Base-by-base conservation (phyloP, 2,888 invertebrate species). In the Molorchus minor region DNA sequence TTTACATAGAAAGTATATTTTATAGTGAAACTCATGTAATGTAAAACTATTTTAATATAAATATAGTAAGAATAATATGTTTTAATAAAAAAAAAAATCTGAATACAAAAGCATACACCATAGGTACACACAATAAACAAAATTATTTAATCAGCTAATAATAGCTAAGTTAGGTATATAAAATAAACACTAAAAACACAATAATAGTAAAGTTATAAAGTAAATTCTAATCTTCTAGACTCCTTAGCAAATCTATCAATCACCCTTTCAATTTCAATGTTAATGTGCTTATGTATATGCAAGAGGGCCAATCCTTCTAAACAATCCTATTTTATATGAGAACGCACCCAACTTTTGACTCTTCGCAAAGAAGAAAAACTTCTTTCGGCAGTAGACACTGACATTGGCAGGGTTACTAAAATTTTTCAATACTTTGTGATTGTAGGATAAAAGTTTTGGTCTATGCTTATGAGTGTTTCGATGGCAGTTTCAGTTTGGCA, bases 301-400 rank as follows among this genome's bases (percentile, higher is more conserved):
- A 51, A 51, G 3, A 40, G 38, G 38, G 51, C 40, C 51, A 51
- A 20, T 25, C 40, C 36, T 13, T 38, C 38, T 29, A 51, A 38
- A 51, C 49, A 25, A 49, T 49, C 35, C 49, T 36, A 38, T 19
- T 15, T 49, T 38, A 49, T 43, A 53, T 15, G 38, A 8, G 13
- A 38, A n/a, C 38, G 38, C 38, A 38, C 16, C 38, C 38, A 38
- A 8, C 8, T 38, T 7, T 38, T 38, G 8, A 38, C 3, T 13
- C 3, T 8, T 15, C 38, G 8, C 15, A 38, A 38, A 8, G 38
- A 13, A 12, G 47, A 53, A 43, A 53, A 53, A 19, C 43, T 53
- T 43, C 25, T 53, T 53, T 53, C 53, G 30, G 53, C 41, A 53
- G 53, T 53, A 41, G 41, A 41, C 17, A 53, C 53, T 30, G 53